Percentiles rank a stretch among this genome's conserved stretches.
phyloP scores from a whole-genome alignment of 2,888 invertebrate species.

The Tetranychus truncatus region DNA sequence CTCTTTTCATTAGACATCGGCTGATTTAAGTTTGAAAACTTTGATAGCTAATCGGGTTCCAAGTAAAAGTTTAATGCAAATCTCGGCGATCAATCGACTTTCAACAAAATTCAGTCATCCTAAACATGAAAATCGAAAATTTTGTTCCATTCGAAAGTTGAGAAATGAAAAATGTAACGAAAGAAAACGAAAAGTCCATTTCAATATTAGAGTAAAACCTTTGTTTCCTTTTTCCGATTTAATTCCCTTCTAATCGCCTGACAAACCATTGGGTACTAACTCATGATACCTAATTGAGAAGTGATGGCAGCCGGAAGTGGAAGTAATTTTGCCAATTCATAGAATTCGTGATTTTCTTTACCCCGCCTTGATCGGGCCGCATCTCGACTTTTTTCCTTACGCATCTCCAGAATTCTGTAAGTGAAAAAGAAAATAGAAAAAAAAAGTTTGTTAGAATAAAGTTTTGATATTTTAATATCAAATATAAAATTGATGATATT shows the following conservation, averaged over 20 bases:
- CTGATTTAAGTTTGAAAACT: too few relatives aligned
- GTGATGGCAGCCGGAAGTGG: conserved; percentile 52
- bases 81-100: too few relatives aligned
- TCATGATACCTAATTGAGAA: conserved; percentile 42
- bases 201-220: too few relatives aligned
- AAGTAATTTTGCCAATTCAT: conserved; percentile 61
- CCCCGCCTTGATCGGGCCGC: conserved; percentile 76
- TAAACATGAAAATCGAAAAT: too few relatives aligned
- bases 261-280: conserved; percentile 8
- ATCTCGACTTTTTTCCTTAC: conserved; percentile 82
- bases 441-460: background rate
- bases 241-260: background rate
- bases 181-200: too few relatives aligned
- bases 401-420: conserved; percentile 71
- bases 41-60: too few relatives aligned
- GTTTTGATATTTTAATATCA: background rate
- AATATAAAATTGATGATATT: background rate
- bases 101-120: too few relatives aligned
- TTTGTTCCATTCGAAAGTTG: too few relatives aligned
- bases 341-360: conserved; percentile 89
- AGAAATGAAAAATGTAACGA: too few relatives aligned
- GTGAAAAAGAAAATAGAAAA: conserved; percentile 3
- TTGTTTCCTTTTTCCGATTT: too few relatives aligned
- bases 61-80: too few relatives aligned
- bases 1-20: too few relatives aligned